phyloP scores from a whole-genome alignment of 92 coral and sea anemone species.

The Epizoanthus scotinus region DNA sequence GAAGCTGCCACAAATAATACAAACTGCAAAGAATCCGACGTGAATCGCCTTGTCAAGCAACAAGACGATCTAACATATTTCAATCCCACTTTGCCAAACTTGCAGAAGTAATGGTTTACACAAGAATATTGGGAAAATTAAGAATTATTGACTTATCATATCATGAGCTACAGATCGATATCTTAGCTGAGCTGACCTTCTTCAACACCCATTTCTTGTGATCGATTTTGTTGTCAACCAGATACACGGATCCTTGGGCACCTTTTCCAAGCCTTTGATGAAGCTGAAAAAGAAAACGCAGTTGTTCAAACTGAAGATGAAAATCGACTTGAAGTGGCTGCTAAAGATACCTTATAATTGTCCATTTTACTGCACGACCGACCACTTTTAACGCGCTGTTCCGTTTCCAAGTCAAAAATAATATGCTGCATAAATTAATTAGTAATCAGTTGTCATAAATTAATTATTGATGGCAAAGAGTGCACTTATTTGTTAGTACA shows the following conservation, averaged over 20 bases:
- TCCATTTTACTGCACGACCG: slow-evolving; percentile 14
- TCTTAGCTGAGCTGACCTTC: slow-evolving; percentile 63
- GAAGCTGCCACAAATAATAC: too few species aligned
- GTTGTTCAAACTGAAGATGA: not conserved
- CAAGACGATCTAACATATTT: not conserved
- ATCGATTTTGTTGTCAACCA: slow-evolving; percentile 88
- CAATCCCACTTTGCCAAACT: not conserved
- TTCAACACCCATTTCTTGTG: slow-evolving; percentile 79
- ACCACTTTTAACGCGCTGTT: not conserved
- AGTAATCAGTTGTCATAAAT: slow-evolving; percentile 13
- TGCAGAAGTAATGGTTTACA: not conserved
- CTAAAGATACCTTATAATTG: slow-evolving; percentile 31
- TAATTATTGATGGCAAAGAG: not conserved
- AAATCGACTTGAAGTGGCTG: not conserved
- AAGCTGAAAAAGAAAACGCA: slow-evolving; percentile 56
- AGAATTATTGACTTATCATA: not conserved
- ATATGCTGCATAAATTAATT: slow-evolving; percentile 39
- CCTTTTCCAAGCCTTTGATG: slow-evolving; percentile 98
- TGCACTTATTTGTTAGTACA: too few species aligned
- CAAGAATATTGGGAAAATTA: not conserved
- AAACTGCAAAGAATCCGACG: not conserved
- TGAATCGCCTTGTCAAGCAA: not conserved
- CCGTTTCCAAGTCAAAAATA: slow-evolving; percentile 41
- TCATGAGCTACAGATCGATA: slow-evolving; percentile 3
- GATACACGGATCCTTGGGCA: slow-evolving; percentile 93